Conservation (phyloP, 23 tunicate species). For the Phallusia fumigata region DNA sequence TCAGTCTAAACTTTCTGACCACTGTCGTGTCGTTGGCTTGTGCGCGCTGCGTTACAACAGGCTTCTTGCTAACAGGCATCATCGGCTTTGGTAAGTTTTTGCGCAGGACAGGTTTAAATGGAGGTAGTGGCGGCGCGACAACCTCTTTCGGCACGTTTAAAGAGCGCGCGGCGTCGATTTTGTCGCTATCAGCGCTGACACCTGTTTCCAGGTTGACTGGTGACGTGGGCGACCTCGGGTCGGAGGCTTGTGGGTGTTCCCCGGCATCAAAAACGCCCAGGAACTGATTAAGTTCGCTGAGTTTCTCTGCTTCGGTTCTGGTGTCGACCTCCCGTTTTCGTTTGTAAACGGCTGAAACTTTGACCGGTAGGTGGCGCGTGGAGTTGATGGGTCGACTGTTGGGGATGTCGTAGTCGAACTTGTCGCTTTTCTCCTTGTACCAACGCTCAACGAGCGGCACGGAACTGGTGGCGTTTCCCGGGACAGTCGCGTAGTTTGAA, state of each 20-base stretch:
- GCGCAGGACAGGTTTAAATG: neutral
- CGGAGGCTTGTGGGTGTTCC: neutral
- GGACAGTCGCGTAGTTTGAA: neutral
- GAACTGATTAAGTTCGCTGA: conserved; percentile 18
- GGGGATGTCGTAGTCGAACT: conserved; percentile 71
- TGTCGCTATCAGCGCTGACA: neutral
- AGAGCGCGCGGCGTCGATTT: neutral
- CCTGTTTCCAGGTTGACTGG: neutral
- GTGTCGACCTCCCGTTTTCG: conserved; percentile 26
- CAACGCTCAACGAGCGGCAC: conserved; percentile 30
- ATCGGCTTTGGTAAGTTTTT: neutral
- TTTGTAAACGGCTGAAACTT: conserved; percentile 1
- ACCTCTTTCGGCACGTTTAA: neutral
- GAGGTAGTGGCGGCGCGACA: neutral
- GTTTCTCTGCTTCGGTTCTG: conserved; percentile 23
- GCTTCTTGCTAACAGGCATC: neutral
- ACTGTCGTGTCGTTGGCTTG: neutral
- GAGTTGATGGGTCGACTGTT: conserved; percentile 13
- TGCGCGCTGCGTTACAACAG: neutral
- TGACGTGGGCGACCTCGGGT: neutral
- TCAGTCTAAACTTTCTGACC: neutral
- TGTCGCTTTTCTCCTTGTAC: conserved; percentile 72
- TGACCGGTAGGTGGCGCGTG: conserved; percentile 8
- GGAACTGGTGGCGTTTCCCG: neutral
- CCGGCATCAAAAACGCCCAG: neutral